Evolutionary conservation across 64 coral and sea anemone species (phyloP).

Genomic region (Stylophora pistillata): DNA sequence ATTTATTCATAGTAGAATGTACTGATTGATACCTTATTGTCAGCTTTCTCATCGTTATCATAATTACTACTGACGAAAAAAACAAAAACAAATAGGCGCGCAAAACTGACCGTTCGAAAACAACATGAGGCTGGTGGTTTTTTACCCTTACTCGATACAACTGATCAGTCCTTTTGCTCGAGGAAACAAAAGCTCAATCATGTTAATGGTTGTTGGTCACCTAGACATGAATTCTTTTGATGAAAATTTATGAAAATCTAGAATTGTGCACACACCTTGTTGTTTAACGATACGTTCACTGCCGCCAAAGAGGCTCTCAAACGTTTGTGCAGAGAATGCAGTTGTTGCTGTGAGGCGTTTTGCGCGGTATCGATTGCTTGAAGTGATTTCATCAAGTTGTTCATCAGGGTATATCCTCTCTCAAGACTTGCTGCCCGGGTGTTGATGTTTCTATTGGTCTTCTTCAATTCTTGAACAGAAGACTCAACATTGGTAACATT

Average conservation of each 20-base stretch:
- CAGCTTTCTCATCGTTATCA: too few relatives aligned
- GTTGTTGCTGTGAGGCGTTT: background rate
- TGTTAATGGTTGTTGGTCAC: background rate
- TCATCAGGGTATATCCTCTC: conserved; percentile 21
- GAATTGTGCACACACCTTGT: conserved; percentile 6
- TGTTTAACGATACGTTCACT: background rate
- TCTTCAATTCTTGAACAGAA: background rate
- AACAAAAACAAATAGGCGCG: too few relatives aligned
- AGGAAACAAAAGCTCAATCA: too few relatives aligned
- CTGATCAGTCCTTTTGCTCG: too few relatives aligned
- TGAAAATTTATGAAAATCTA: background rate
- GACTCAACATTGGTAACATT: conserved; percentile 18
- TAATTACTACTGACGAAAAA: too few relatives aligned
- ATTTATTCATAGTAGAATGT: too few relatives aligned
- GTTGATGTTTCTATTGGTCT: background rate
- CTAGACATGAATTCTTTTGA: background rate
- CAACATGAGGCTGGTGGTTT: too few relatives aligned
- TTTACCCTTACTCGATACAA: too few relatives aligned
- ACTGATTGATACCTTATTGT: too few relatives aligned
- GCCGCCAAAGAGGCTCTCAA: background rate
- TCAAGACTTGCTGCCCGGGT: background rate
- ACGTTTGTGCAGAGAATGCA: background rate
- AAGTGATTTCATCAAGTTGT: background rate
- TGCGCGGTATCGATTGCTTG: background rate
- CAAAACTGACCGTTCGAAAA: too few relatives aligned